A percentile compares a stretch with the other conserved stretches of the same genome.
These are phyloP conservation scores for Osmoderma eremita DNA, from an alignment of 2,888 invertebrate genomes.

Conservation along the genomic window DNA sequence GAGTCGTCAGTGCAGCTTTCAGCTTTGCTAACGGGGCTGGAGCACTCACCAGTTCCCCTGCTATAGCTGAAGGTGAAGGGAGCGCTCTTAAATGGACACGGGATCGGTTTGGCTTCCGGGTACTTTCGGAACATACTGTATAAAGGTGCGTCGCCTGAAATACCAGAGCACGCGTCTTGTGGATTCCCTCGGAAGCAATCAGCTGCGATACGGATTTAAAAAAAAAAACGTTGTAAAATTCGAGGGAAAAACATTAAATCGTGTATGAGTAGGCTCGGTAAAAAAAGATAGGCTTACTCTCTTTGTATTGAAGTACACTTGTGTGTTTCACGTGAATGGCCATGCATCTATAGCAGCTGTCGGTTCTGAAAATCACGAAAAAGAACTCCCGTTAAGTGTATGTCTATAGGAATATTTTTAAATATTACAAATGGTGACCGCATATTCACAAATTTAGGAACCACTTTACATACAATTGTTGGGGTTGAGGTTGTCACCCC, in stretches of 20 bases:
- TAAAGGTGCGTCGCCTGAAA: constrained; percentile 77
- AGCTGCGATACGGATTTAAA: too few relatives aligned
- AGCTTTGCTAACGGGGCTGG: constrained; percentile 78
- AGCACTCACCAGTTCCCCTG: constrained; percentile 78
- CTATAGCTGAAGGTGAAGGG: constrained; percentile 86
- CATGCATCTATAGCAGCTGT: constrained; percentile 78
- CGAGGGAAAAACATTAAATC: neutral
- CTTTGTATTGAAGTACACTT: constrained; percentile 84
- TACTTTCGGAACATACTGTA: constrained; percentile 80
- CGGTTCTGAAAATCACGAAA: constrained; percentile 67
- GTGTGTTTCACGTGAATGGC: constrained; percentile 80
- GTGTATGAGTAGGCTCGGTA: too few relatives aligned
- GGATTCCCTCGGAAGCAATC: constrained; percentile 69
- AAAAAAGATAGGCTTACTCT: constrained; percentile 77
- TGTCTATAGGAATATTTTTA: too few relatives aligned
- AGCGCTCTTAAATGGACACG: constrained; percentile 84
- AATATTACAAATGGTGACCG: too few relatives aligned
- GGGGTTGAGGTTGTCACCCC: too few relatives aligned
- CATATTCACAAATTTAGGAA: too few relatives aligned
- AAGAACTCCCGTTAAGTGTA: too few relatives aligned
- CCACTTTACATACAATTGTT: too few relatives aligned
- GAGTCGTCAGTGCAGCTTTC: constrained; percentile 88
- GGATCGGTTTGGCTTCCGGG: constrained; percentile 72
- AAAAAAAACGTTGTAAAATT: too few relatives aligned
- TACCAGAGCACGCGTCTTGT: constrained; percentile 73